A percentile compares a stretch with the other conserved stretches of the same genome.
Conservation (phyloP, 2,113 vertebrate genomes). For the Pangasianodon gigas region DNA sequence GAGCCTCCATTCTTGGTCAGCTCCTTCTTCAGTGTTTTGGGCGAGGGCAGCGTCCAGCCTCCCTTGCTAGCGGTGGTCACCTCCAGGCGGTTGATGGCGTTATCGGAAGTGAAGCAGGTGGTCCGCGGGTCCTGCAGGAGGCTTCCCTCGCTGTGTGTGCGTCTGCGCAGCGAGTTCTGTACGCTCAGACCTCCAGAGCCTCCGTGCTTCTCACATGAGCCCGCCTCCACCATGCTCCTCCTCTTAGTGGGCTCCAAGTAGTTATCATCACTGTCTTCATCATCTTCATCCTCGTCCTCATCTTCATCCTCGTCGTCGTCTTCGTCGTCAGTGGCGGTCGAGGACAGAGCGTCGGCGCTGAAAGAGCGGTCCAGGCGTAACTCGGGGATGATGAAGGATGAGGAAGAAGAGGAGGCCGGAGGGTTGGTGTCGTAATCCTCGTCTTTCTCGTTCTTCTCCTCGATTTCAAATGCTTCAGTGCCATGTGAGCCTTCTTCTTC, state of each 20-base stretch:
- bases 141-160: constrained; percentile 95
- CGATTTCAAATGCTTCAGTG: constrained; percentile 32
- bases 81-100: constrained; percentile 88
- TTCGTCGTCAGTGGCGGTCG: constrained; percentile 73
- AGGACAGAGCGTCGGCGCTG: constrained; percentile 74
- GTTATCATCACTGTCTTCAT: constrained; percentile 82
- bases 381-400: constrained; percentile 85
- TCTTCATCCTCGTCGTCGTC: constrained; percentile 79
- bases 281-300: constrained; percentile 74
- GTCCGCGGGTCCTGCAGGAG: constrained; percentile 86
- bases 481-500: constrained; percentile 56
- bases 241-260: constrained; percentile 82
- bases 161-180: constrained; percentile 88
- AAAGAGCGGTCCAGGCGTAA: constrained; percentile 86
- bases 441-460: constrained; percentile 63
- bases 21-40: constrained; percentile 91
- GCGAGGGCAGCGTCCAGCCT: constrained; percentile 86
- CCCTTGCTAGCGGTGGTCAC: constrained; percentile 53
- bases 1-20: constrained; percentile 88
- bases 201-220: constrained; percentile 75
- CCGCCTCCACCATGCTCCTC: constrained; percentile 89
- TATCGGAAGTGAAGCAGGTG: constrained; percentile 90
- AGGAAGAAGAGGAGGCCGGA: constrained; percentile 73
- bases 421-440: constrained; percentile 75
- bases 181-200: constrained; percentile 77